Conservation (phyloP, 2,888 invertebrate genomes). For the Lepidochrysops patricia region DNA sequence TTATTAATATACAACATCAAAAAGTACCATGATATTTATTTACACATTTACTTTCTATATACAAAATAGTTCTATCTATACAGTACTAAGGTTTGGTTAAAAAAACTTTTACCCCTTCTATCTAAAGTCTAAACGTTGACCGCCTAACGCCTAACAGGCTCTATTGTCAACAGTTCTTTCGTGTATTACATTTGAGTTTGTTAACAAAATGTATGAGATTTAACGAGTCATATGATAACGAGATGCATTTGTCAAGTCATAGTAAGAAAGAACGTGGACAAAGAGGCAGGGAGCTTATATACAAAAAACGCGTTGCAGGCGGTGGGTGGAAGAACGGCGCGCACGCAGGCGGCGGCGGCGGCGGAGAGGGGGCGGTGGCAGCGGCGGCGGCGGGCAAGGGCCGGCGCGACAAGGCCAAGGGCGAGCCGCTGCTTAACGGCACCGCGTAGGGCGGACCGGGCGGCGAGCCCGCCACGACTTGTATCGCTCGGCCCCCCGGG, state of each 20-base stretch:
- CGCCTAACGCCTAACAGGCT: background rate
- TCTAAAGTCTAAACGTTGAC: background rate
- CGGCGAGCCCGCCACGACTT: conserved; percentile 14
- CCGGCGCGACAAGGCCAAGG: conserved; percentile 59
- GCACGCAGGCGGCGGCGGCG: conserved; percentile 38
- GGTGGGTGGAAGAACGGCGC: conserved; percentile 68
- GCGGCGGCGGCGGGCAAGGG: conserved; percentile 24
- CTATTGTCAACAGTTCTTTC: too few relatives aligned
- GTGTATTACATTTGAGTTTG: too few relatives aligned
- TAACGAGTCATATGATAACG: too few relatives aligned
- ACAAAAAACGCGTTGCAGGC: conserved; percentile 29
- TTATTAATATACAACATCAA: conserved; percentile 10
- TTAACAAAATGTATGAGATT: too few relatives aligned
- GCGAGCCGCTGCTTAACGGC: conserved; percentile 79
- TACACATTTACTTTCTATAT: conserved; percentile 4
- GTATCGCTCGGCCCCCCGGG: conserved; percentile 16
- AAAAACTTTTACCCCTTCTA: background rate
- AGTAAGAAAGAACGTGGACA: too few relatives aligned
- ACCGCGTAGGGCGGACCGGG: conserved; percentile 56
- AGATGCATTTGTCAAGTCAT: too few relatives aligned
- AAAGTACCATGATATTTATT: conserved; percentile 10
- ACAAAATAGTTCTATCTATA: conserved; percentile 9
- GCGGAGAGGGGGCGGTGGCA: conserved; percentile 28
- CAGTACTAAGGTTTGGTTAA: background rate
- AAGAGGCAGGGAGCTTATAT: background rate